A percentile compares a stretch with the other conserved stretches of the same genome.
These are phyloP conservation scores for Rhamphomyia laevipes DNA, from an alignment of 2,888 invertebrate genomes.

Conservation along the genomic window DNA sequence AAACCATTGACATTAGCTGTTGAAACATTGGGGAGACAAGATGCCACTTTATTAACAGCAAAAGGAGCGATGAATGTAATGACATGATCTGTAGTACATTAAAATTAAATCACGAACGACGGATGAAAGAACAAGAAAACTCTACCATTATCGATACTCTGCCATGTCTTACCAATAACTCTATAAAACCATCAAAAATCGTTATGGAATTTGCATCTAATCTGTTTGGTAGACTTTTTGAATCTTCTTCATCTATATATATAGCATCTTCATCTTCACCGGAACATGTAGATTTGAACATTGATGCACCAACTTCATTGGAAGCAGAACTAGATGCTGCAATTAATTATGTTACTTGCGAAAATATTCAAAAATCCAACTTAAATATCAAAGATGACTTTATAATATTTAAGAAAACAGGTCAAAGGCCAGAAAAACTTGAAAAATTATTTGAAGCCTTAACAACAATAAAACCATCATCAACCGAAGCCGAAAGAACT, in stretches of 20 bases:
- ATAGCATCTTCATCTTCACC: neutral
- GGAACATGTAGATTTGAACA: neutral
- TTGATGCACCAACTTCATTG: neutral
- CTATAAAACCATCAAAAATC: neutral
- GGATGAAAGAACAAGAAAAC: too few relatives aligned
- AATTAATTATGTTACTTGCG: neutral
- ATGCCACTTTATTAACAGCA: too few relatives aligned
- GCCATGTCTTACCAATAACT: too few relatives aligned
- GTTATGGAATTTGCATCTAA: neutral
- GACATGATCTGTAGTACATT: too few relatives aligned
- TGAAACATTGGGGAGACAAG: too few relatives aligned
- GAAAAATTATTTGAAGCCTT: neutral
- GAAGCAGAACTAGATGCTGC: neutral
- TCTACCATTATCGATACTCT: too few relatives aligned
- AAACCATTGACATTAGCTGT: too few relatives aligned
- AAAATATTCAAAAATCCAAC: neutral
- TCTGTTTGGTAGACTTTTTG: neutral
- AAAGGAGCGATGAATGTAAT: too few relatives aligned
- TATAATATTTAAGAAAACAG: neutral
- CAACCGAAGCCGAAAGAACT: neutral
- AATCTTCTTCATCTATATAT: neutral
- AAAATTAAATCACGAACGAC: too few relatives aligned
- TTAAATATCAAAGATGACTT: too few relatives aligned
- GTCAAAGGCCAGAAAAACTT: neutral
- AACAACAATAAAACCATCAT: neutral